These are phyloP conservation scores for Strigamia maritima DNA, from an alignment of 2,888 invertebrate species.

Conservation along the genomic window DNA sequence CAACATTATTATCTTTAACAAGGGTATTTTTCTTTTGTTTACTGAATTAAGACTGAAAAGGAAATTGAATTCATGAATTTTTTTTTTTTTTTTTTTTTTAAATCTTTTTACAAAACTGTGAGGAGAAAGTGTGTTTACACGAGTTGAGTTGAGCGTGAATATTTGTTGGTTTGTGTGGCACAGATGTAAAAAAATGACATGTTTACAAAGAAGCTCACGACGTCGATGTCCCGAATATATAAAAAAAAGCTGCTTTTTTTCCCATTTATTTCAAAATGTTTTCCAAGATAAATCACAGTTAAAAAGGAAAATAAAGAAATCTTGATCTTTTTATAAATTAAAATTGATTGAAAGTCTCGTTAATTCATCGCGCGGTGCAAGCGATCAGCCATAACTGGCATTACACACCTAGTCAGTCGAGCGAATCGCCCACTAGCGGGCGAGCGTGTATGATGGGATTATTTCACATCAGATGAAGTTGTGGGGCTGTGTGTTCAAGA, in stretches of 20 bases:
- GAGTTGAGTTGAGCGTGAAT: constrained; percentile 24
- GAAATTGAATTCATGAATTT: not conserved
- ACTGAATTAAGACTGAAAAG: not conserved
- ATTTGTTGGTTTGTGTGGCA: not conserved
- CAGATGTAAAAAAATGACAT: not conserved
- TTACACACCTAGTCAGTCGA: constrained; percentile 21
- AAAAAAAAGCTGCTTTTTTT: not conserved
- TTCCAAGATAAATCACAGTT: not conserved
- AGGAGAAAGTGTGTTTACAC: not conserved
- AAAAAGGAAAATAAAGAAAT: not conserved
- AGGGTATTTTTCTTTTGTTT: not conserved
- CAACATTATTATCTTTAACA: not conserved
- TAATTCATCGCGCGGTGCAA: not conserved
- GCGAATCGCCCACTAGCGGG: constrained; percentile 18
- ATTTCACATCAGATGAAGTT: constrained; percentile 23
- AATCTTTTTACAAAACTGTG: not conserved
- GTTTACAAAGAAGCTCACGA: constrained; percentile 1
- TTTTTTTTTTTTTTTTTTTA: no score
- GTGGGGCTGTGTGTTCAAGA: not conserved
- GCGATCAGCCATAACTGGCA: not conserved
- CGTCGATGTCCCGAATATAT: not conserved
- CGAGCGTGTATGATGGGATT: constrained; percentile 25
- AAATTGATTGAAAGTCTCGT: not conserved
- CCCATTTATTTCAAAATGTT: not conserved
- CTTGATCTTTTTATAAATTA: not conserved